Conservation (phyloP, 2,797 vertebrate genomes). For the Chiloscyllium punctatum region DNA sequence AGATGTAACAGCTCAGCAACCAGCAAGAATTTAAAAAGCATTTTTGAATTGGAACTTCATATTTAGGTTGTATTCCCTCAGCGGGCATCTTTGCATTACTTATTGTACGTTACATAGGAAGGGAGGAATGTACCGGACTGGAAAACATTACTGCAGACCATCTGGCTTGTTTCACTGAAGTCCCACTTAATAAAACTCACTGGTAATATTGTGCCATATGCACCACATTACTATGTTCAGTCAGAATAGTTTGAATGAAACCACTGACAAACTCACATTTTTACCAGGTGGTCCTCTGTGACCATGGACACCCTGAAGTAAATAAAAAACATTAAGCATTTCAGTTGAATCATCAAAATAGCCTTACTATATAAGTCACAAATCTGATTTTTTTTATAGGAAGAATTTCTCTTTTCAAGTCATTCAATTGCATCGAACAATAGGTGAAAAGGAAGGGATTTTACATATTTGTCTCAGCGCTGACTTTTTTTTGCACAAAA, state of each 20-base stretch:
- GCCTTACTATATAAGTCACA: neutral
- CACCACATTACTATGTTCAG: neutral
- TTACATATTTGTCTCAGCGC: neutral
- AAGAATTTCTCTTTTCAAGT: too few species aligned
- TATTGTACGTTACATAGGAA: neutral
- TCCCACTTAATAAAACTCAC: neutral
- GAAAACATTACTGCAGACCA: neutral
- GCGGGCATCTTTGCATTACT: neutral
- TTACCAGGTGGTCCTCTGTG: conserved; percentile 59
- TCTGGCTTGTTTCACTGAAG: neutral
- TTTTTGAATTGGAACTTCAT: neutral
- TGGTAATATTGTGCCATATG: neutral
- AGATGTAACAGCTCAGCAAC: neutral
- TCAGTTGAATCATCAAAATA: neutral
- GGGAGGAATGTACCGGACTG: neutral
- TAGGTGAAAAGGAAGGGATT: neutral
- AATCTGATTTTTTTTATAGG: neutral
- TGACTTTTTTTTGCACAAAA: neutral
- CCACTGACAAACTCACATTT: conserved; percentile 57
- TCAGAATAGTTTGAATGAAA: neutral
- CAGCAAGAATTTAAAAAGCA: neutral
- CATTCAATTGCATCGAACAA: neutral
- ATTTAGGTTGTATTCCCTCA: neutral
- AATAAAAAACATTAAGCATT: neutral
- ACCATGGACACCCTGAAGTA: conserved; percentile 63